These are phyloP conservation scores for Physocephala rufipes DNA, from an alignment of 2,888 invertebrate genomes.

Conservation along the genomic window DNA sequence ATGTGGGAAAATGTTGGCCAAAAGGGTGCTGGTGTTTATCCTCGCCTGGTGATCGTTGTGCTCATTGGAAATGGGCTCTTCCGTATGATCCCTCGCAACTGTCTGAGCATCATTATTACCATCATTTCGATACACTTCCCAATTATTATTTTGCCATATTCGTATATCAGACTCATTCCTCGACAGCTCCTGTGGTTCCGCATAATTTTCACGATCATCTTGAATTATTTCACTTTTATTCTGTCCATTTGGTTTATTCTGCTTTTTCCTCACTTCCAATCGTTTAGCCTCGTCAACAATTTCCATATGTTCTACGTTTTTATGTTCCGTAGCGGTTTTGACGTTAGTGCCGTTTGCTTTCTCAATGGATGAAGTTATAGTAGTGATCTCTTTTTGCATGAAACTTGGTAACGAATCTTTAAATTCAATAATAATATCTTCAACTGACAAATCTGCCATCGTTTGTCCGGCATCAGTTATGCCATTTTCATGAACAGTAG, in stretches of 20 bases:
- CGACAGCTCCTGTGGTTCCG: not conserved
- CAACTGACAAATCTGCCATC: constrained; percentile 54
- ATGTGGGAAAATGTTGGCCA: constrained; percentile 58
- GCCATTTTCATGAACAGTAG: not conserved
- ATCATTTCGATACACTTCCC: constrained; percentile 17
- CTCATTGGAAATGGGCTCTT: too few relatives aligned
- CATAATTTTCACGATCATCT: constrained; percentile 30
- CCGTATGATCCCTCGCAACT: not conserved
- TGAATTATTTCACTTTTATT: constrained; percentile 40
- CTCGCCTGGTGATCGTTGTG: constrained; percentile 12
- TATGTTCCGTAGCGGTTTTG: not conserved
- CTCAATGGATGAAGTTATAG: constrained; percentile 48
- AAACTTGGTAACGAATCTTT: constrained; percentile 60
- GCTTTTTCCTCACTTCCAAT: not conserved
- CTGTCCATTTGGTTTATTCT: constrained; percentile 41
- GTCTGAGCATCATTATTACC: constrained; percentile 8
- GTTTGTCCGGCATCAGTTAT: constrained; percentile 29
- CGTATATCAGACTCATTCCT: constrained; percentile 39
- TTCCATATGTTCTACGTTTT: not conserved
- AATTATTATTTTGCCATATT: not conserved
- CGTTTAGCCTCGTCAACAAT: not conserved
- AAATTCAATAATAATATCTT: constrained; percentile 62
- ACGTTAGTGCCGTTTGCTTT: constrained; percentile 34
- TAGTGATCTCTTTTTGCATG: constrained; percentile 60
- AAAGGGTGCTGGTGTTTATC: constrained; percentile 45